These are phyloP conservation scores for Eptatretus atami DNA, from an alignment of 2,797 vertebrate genomes.

Conservation along the genomic window DNA sequence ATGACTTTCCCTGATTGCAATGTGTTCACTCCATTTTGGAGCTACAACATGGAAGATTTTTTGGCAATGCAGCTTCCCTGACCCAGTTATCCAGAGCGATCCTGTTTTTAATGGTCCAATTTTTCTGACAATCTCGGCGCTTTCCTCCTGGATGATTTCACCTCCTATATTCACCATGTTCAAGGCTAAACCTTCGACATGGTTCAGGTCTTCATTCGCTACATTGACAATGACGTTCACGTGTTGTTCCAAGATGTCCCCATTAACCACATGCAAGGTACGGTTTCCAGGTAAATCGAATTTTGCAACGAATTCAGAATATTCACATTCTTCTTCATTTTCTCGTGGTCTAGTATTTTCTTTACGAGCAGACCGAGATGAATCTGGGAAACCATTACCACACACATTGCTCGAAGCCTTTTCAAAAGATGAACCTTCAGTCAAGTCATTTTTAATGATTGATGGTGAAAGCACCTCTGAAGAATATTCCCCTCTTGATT, in stretches of 20 bases:
- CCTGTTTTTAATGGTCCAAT: constrained; percentile 15
- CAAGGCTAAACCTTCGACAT: constrained; percentile 20
- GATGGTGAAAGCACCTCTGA: no score
- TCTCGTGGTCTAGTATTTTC: no score
- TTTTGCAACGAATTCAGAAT: no score
- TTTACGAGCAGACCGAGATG: no score
- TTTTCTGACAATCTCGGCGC: constrained; percentile 13
- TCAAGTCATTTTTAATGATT: no score
- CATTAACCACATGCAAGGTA: constrained; percentile 14
- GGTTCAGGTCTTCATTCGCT: constrained; percentile 27
- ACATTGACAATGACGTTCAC: constrained; percentile 39
- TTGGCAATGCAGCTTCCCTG: constrained; percentile 25
- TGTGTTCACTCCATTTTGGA: constrained; percentile 15
- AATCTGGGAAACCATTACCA: no score
- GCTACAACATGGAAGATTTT: constrained; percentile 39
- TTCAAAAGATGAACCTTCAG: no score
- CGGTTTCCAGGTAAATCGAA: no score
- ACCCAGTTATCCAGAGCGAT: constrained; percentile 12
- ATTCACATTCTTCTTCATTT: no score
- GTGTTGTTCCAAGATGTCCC: constrained; percentile 17
- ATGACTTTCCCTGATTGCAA: neutral
- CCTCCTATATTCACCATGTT: constrained; percentile 26
- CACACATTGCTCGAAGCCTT: no score
- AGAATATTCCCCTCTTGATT: no score
- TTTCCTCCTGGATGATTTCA: constrained; percentile 20